Percentiles rank a stretch among this genome's conserved stretches.
These are phyloP conservation scores for Todiramphus saurophagus DNA, from an alignment of 2,113 vertebrate species.

Conservation along the genomic window DNA sequence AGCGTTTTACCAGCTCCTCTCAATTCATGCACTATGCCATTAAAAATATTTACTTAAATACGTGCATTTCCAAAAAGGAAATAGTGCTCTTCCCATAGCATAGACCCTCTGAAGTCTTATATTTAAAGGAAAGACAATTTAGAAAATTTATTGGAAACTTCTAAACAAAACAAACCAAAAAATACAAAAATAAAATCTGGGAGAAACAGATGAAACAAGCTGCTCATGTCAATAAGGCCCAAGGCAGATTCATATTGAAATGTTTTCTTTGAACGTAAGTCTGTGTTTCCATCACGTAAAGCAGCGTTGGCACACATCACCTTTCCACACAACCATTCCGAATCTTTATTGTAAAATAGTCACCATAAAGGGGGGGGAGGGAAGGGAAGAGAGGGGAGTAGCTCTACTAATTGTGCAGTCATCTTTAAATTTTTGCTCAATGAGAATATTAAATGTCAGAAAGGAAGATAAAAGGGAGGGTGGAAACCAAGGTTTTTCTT, in stretches of 20 bases:
- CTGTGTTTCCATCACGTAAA: conserved; percentile 29
- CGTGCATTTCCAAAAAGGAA: conserved; percentile 6
- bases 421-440: conserved; percentile 54
- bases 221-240: conserved; percentile 13
- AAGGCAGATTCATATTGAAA: conserved; percentile 25
- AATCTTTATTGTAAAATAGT: conserved; percentile 73
- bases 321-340: conserved; percentile 60
- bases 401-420: conserved; percentile 63
- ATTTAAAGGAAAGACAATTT: conserved; percentile 38
- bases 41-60: not conserved
- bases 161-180: conserved; percentile 27
- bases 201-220: conserved; percentile 28
- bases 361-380: conserved; percentile 8
- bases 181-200: conserved; percentile 30
- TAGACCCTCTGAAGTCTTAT: not conserved
- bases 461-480: conserved; percentile 47
- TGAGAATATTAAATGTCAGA: conserved; percentile 48
- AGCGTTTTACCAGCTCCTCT: not conserved
- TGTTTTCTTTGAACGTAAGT: not conserved
- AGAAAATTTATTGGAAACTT: conserved; percentile 55
- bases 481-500: conserved; percentile 30
- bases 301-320: conserved; percentile 48
- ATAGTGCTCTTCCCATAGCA: not conserved
- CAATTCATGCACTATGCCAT: not conserved
- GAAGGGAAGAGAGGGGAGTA: conserved; percentile 14